These are phyloP conservation scores for Tuberolachnus salignus DNA, from an alignment of 2,888 invertebrate genomes.

Conservation along the genomic window DNA sequence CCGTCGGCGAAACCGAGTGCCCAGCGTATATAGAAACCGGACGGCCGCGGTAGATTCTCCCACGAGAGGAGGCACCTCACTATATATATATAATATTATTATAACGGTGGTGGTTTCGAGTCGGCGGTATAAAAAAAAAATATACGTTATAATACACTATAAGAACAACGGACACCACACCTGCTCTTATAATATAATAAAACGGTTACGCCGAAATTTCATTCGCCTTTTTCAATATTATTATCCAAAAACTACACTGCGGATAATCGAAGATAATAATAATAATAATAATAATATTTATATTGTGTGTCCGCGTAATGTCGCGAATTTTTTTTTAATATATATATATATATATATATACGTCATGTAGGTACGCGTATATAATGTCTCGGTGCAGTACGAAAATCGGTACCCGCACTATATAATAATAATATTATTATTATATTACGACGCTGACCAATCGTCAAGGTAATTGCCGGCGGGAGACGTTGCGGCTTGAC, in stretches of 20 bases:
- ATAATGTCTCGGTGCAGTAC: too few species aligned
- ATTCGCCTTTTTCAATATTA: too few species aligned
- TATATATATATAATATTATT: too few species aligned
- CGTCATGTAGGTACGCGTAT: too few species aligned
- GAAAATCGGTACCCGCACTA: not conserved
- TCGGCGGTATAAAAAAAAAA: not conserved
- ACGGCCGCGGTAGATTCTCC: slow-evolving; percentile 34
- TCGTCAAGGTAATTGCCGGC: not conserved
- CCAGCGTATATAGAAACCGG: slow-evolving; percentile 4
- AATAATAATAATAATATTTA: too few species aligned
- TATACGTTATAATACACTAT: not conserved
- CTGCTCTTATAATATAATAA: slow-evolving; percentile 8
- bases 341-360: too few species aligned
- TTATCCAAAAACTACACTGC: too few species aligned
- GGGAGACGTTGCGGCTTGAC: not conserved
- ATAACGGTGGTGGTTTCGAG: slow-evolving; percentile 35
- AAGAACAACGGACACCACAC: slow-evolving; percentile 8
- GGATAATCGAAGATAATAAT: too few species aligned
- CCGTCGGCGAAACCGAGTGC: slow-evolving; percentile 19
- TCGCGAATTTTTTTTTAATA: too few species aligned
- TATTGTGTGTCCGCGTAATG: too few species aligned
- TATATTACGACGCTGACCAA: not conserved
- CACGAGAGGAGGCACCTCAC: slow-evolving; percentile 38
- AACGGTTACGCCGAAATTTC: too few species aligned
- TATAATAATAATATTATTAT: too few species aligned